Evolutionary conservation across 1,140 invertebrate species (phyloP).

Genomic region (Argopecten irradians): DNA sequence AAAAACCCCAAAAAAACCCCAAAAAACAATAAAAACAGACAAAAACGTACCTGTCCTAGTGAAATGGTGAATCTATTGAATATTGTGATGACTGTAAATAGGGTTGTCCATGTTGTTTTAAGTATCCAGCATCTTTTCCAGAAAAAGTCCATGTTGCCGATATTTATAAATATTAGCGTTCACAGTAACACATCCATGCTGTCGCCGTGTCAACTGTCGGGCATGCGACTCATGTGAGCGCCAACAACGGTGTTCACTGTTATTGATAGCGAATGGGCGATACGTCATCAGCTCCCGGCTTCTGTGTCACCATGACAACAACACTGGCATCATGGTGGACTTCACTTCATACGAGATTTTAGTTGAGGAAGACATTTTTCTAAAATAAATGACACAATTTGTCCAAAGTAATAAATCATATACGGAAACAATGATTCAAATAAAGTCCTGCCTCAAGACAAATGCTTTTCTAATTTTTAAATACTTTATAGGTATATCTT

Average conservation of each 20-base stretch:
- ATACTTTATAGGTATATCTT: too few species aligned
- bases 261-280: neutral
- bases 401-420: too few species aligned
- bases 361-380: neutral
- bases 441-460: too few species aligned
- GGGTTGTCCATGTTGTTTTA: neutral
- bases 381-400: neutral
- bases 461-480: too few species aligned
- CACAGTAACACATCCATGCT: neutral
- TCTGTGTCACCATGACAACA: neutral
- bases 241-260: neutral
- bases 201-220: neutral
- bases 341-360: neutral
- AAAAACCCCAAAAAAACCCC: too few species aligned
- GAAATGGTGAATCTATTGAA: neutral
- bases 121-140: neutral
- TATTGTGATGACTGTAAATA: neutral
- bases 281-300: constrained; percentile 3
- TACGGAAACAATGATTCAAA: too few species aligned
- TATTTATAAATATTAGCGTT: neutral
- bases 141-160: neutral
- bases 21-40: too few species aligned
- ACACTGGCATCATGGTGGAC: neutral
- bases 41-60: neutral
- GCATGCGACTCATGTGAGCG: neutral